These are phyloP conservation scores for Drosophila macrospina DNA, from an alignment of 2,888 invertebrate species.

Conservation along the genomic window DNA sequence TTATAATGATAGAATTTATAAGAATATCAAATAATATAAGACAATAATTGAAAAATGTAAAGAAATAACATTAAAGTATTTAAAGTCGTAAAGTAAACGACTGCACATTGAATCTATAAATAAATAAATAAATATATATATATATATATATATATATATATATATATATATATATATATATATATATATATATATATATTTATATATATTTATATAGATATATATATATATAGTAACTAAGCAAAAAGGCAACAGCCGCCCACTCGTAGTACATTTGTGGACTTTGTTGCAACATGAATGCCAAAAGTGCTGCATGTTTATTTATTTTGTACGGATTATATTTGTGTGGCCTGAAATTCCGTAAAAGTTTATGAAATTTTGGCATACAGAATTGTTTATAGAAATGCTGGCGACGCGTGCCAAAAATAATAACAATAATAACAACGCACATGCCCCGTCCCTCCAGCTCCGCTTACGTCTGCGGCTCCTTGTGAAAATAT, in stretches of 20 bases:
- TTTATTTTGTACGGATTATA: conserved; percentile 46
- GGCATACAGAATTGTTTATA: conserved; percentile 67
- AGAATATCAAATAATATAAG: neutral
- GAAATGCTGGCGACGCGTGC: conserved; percentile 74
- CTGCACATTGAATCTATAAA: conserved; percentile 1
- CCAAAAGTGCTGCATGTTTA: conserved; percentile 51
- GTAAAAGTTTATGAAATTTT: conserved; percentile 66
- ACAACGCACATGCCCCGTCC: conserved; percentile 42
- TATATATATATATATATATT: too few relatives aligned
- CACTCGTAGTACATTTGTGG: neutral
- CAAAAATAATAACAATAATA: conserved; percentile 77
- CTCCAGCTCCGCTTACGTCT: conserved; percentile 28
- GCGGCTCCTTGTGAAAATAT: conserved; percentile 62
- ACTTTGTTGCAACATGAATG: conserved; percentile 23
- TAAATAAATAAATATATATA: conserved; percentile 1
- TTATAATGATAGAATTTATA: too few relatives aligned
- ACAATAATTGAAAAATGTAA: too few relatives aligned
- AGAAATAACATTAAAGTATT: too few relatives aligned
- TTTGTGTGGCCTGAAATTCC: conserved; percentile 54
- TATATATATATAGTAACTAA: neutral
- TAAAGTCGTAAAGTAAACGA: conserved; percentile 1
- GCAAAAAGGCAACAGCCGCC: conserved; percentile 7
- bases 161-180: too few relatives aligned
- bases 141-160: too few relatives aligned
- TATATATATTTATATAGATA: too few relatives aligned